These are phyloP conservation scores for Elysia chlorotica DNA, from an alignment of 1,140 invertebrate genomes.

Conservation along the genomic window DNA sequence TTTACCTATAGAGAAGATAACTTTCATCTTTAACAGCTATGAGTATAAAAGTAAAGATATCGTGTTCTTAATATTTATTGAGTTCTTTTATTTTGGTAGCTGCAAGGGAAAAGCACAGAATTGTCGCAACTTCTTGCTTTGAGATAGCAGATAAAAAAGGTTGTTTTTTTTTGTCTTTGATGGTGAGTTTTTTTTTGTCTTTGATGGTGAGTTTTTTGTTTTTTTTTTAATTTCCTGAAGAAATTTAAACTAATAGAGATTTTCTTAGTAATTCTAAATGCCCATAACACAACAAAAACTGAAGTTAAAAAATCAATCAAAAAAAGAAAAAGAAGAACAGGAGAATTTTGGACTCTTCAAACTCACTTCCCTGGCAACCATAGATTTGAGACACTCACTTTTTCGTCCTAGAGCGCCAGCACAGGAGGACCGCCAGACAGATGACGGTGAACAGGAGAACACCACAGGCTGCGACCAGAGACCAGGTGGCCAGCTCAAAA, in stretches of 20 bases:
- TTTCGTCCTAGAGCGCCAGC: conserved; percentile 25
- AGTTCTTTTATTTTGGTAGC: too few relatives aligned
- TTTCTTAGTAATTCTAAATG: background rate
- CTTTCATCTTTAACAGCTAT: too few relatives aligned
- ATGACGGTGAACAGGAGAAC: conserved; percentile 35
- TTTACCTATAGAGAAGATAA: too few relatives aligned
- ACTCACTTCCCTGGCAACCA: background rate
- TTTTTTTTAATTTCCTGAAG: background rate
- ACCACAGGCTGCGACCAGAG: conserved; percentile 27
- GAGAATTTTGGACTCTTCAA: background rate
- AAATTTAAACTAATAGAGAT: background rate
- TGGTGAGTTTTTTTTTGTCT: too few relatives aligned
- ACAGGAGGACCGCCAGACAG: conserved; percentile 31
- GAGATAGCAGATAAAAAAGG: background rate
- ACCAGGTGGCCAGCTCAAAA: conserved; percentile 37
- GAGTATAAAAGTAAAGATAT: too few relatives aligned
- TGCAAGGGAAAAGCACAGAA: background rate
- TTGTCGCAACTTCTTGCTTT: too few relatives aligned
- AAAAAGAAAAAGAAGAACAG: background rate
- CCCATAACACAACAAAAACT: too few relatives aligned
- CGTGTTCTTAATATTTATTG: too few relatives aligned
- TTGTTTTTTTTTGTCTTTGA: too few relatives aligned
- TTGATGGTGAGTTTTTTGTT: background rate
- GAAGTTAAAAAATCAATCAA: background rate
- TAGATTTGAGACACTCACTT: too few relatives aligned